phyloP scores from a whole-genome alignment of 2,113 vertebrate species.

The Lophura nycthemera region DNA sequence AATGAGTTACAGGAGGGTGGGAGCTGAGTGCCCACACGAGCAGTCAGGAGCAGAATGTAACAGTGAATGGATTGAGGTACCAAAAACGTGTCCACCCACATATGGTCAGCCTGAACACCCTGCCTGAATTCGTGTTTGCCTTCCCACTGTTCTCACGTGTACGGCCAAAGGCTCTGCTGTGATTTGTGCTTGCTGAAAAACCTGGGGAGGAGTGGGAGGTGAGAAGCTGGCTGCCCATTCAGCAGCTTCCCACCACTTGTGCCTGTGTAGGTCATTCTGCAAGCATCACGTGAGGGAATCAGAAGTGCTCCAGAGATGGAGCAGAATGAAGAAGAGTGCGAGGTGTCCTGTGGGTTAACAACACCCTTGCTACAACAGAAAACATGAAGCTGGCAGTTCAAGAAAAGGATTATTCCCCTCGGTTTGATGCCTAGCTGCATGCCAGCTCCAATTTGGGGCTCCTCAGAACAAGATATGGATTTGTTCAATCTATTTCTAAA shows the following conservation, averaged over 20 bases:
- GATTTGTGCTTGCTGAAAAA: background rate
- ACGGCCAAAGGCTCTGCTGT: background rate
- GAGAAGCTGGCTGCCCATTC: background rate
- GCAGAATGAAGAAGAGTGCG: background rate
- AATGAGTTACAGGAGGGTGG: background rate
- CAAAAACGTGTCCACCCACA: background rate
- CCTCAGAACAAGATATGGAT: background rate
- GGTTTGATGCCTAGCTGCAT: background rate
- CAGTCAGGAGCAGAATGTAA: background rate
- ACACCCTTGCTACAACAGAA: background rate
- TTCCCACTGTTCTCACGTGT: background rate
- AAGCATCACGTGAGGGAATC: background rate
- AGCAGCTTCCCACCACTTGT: background rate
- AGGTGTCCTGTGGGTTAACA: background rate
- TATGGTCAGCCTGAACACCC: background rate
- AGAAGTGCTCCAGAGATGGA: conserved; percentile 17
- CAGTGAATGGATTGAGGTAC: background rate
- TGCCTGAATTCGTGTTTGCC: background rate
- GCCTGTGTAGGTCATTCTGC: background rate
- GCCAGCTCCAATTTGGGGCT: background rate
- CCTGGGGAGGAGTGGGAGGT: background rate
- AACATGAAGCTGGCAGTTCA: background rate
- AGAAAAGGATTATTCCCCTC: background rate
- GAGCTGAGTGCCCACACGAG: background rate
- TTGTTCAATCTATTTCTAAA: background rate